Conservation (phyloP, 2,797 vertebrate species). For the Monodelphis domestica region DNA sequence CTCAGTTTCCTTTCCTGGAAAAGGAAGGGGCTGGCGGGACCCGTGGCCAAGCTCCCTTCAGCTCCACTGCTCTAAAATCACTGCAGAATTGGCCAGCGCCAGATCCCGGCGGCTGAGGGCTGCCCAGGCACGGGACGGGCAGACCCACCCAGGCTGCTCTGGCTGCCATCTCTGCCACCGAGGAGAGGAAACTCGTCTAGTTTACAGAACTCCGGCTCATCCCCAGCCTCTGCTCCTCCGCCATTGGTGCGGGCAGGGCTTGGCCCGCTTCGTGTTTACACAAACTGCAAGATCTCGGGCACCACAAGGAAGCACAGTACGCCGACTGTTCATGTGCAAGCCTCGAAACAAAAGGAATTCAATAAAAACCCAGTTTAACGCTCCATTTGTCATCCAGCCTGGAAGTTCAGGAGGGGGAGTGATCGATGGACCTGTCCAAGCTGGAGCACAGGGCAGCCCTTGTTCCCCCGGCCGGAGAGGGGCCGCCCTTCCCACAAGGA, state of each 20-base stretch:
- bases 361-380: slow-evolving; percentile 81
- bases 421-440: slow-evolving; percentile 78
- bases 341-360: slow-evolving; percentile 82
- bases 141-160: neutral
- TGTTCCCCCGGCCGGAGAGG: slow-evolving; percentile 66
- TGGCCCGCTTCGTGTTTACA: slow-evolving; percentile 76
- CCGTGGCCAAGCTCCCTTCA: neutral
- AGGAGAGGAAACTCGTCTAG: neutral
- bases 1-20: neutral
- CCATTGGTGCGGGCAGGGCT: slow-evolving; percentile 78
- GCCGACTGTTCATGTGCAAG: slow-evolving; percentile 79
- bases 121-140: neutral
- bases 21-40: neutral
- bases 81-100: neutral
- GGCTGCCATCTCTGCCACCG: neutral
- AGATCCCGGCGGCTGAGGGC: neutral
- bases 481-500: slow-evolving; percentile 46
- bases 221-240: neutral
- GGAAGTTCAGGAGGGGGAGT: slow-evolving; percentile 76
- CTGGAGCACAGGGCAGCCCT: slow-evolving; percentile 76
- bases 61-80: neutral
- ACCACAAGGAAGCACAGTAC: slow-evolving; percentile 76
- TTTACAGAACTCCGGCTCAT: neutral
- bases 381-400: slow-evolving; percentile 78
- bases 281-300: slow-evolving; percentile 77